Evolutionary conservation across 2,113 vertebrate species (phyloP).

Genomic region (Delphinapterus leucas): DNA sequence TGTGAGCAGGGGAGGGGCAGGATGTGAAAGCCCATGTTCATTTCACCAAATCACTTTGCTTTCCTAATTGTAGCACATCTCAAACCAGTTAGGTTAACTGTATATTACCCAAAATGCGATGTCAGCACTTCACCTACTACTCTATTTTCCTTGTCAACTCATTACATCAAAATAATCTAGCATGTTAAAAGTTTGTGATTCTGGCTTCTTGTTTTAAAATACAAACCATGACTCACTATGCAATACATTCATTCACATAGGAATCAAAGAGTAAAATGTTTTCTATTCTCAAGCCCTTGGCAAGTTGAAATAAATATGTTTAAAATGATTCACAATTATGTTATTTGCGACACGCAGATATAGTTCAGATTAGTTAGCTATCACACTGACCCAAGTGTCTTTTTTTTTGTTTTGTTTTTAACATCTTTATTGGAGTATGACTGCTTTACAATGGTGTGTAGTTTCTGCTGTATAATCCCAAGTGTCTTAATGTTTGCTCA

Average conservation of each 20-base stretch:
- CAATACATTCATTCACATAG: background rate
- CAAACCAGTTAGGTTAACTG: background rate
- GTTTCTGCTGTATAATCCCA: too few species aligned
- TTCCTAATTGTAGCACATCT: background rate
- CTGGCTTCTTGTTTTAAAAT: conserved; percentile 36
- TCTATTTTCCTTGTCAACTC: background rate
- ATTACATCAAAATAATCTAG: conserved; percentile 11
- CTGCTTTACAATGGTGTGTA: too few species aligned
- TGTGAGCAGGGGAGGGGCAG: background rate
- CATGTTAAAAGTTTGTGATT: background rate
- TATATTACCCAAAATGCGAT: background rate
- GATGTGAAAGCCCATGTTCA: background rate
- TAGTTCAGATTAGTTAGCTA: background rate
- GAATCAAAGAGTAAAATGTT: background rate
- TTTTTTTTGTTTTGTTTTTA: background rate
- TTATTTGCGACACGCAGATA: background rate
- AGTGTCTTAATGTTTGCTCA: conserved; percentile 54
- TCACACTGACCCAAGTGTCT: background rate
- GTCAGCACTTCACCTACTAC: background rate
- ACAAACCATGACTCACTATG: background rate
- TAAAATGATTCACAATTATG: background rate
- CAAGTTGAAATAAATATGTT: background rate
- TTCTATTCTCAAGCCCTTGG: conserved; percentile 7
- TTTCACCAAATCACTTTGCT: background rate
- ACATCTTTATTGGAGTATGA: too few species aligned